A percentile compares a stretch with the other conserved stretches of the same genome.
phyloP scores from a whole-genome alignment of 2,888 invertebrate species.

The Amphipyra berbera region DNA sequence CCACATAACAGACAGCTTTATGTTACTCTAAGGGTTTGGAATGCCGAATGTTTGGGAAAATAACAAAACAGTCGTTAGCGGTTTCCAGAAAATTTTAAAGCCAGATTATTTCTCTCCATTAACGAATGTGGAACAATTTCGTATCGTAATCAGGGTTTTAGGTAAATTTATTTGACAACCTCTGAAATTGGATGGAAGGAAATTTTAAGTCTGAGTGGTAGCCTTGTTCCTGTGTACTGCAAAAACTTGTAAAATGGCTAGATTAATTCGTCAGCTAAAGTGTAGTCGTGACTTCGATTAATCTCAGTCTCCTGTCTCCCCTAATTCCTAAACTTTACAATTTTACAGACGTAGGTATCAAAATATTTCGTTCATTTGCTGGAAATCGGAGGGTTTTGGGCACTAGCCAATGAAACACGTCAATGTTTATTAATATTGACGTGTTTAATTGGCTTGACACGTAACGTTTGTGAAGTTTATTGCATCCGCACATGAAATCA shows the following conservation, averaged over 20 bases:
- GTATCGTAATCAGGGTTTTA: conserved; percentile 10
- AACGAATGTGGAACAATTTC: conserved; percentile 14
- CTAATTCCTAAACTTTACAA: not conserved
- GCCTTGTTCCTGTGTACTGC: not conserved
- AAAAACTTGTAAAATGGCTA: conserved; percentile 4
- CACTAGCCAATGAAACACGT: conserved; percentile 15
- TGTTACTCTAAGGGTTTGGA: conserved; percentile 59
- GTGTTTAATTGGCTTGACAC: conserved; percentile 3
- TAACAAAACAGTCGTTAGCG: conserved; percentile 19
- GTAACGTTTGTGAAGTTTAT: conserved; percentile 2
- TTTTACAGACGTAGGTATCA: not conserved
- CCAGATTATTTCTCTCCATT: conserved; percentile 9
- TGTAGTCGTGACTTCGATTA: conserved; percentile 8
- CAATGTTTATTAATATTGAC: conserved; percentile 8
- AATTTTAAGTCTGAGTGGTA: conserved; percentile 4
- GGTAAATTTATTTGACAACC: conserved; percentile 7
- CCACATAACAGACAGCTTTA: conserved; percentile 19
- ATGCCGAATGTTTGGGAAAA: conserved; percentile 15
- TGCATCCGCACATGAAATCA: conserved; percentile 5
- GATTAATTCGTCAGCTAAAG: conserved; percentile 1
- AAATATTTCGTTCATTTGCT: conserved; percentile 5
- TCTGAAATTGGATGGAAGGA: conserved; percentile 2
- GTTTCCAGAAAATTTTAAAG: conserved; percentile 11
- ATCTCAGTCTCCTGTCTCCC: conserved; percentile 8
- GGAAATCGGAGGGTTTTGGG: conserved; percentile 19